Evolutionary conservation across 2,888 invertebrate genomes (phyloP), one percentile per base, ranked within the genome.

Genomic region (Drosophila koepferae): DNA sequence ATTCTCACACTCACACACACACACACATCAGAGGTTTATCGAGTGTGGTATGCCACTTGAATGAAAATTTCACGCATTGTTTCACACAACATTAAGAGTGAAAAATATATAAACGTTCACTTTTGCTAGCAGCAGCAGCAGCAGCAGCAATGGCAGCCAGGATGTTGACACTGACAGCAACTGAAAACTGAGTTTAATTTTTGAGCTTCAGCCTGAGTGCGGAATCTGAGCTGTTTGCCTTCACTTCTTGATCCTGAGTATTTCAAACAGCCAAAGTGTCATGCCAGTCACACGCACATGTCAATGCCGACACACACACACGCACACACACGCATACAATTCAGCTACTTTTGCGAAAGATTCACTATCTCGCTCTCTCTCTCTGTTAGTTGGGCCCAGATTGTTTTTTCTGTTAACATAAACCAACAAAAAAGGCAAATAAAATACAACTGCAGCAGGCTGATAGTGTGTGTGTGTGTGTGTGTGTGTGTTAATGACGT

Each of bases 221-320:
- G 46, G 59, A 53, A 66, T 18, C 72, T 55, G 77, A 49, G 34
- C 36, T 60, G 55, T 48, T 64, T 59, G 54, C n/a, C 46, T 38
- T 34, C 66, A 23, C 60, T 28, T 28, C 60, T 28, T 28, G 77
- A 64, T 67, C 43, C 61, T 64, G 62, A 82, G 84, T 84, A 73
- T 74, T 70, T 81, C 72, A 86, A 86, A 71, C 83, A 72, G 77
- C 59, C 75, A 88, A 80, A 90, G 73, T 90, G 87, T 86, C 84
- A 61, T 70, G 62, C 65, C 74, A 80, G 70, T 74, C 74, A 72
- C 83, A 83, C 74, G 86, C 89, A 83, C 80, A 82, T 82, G 74
- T 77, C 89, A 86, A 60, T 75, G 68, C 54, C 31, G 28, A 44
- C 68, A 63, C 70, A 72, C 70, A 58, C 54, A 36, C 34, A 44